Evolutionary conservation across 2,888 invertebrate genomes (phyloP).

Genomic region (Tolmerus cingulatus): DNA sequence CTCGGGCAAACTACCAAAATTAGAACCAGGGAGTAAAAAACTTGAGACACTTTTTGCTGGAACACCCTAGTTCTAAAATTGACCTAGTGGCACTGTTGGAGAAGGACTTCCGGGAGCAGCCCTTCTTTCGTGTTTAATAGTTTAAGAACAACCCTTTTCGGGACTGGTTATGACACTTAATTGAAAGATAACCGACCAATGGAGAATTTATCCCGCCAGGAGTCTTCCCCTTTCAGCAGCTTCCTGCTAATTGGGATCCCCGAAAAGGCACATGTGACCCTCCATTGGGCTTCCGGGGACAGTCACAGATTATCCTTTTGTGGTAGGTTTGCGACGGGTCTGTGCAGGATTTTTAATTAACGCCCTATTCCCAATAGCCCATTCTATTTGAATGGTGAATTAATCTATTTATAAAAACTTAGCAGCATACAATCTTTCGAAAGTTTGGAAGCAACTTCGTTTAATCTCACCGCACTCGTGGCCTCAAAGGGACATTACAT

Average conservation of each 20-base stretch:
- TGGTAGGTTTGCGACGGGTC: not conserved
- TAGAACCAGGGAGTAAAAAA: not conserved
- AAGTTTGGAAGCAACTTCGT: not conserved
- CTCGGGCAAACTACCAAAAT: not conserved
- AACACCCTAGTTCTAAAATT: not conserved
- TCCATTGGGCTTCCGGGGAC: not conserved
- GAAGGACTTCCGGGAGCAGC: not conserved
- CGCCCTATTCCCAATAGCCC: not conserved
- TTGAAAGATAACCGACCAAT: conserved; percentile 7
- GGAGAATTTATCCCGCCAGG: not conserved
- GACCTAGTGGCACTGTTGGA: not conserved
- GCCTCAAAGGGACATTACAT: not conserved
- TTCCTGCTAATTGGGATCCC: not conserved
- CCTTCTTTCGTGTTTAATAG: not conserved
- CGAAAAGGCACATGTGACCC: not conserved
- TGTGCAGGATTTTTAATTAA: not conserved
- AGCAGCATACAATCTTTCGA: not conserved
- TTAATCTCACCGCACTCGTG: not conserved
- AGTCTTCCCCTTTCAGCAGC: not conserved
- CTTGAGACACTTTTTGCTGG: not conserved
- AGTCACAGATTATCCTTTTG: not conserved
- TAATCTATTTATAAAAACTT: not conserved
- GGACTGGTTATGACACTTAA: not conserved
- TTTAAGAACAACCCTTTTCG: conserved; percentile 5
- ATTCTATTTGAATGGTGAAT: not conserved